Base-by-base conservation (phyloP, 2,888 invertebrate species). In the Mermis nigrescens region DNA sequence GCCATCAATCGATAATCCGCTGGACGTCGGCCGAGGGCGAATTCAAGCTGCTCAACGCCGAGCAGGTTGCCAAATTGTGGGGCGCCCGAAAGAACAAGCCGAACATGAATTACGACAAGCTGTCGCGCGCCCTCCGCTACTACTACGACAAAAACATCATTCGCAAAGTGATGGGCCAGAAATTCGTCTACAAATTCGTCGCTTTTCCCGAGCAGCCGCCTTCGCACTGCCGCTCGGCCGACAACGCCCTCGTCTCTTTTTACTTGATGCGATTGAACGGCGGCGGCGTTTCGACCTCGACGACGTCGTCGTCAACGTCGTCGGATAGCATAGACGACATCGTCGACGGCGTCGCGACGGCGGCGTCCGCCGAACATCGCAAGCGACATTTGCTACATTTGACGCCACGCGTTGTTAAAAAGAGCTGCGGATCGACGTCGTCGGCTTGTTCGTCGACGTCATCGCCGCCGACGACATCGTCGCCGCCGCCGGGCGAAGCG, bases 71-170 rank as follows among this genome's bases (percentile, higher is more conserved):
- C 7, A 70, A 75, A 32, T 71, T 80, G 38, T 81, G 81, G 81
- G 81, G 81, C 1, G 70, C 76, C 53, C 71, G 80, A 22, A 81
- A 81, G 67, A 80, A 80, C 68, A 79, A 79, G 66, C 78, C 76
- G 55, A 78, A 80, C 67, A 81, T 81, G 81, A 81, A 80, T 70
- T 81, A 81, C 66, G 81, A 81, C 71, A 81, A 81, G 67, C 73
- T 81, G 55, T 78, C 78, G 61, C 72, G 81, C 22, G 81, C 80
- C 1, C 72, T 81, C 12, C 70, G 80, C 27, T 81, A 81, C 67
- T 81, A 81, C 67, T 73, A 69, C 63, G 69, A 69, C 62, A 71
- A 70, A 58, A 68, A 68, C 62, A 72, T 72, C 59, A 70, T 72
- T 59, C 68, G 69, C 52, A 73, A 73, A 62, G 72, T 71, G 55